Base-by-base conservation (phyloP, 2,888 invertebrate species). In the Dolichopus griseipennis region DNA sequence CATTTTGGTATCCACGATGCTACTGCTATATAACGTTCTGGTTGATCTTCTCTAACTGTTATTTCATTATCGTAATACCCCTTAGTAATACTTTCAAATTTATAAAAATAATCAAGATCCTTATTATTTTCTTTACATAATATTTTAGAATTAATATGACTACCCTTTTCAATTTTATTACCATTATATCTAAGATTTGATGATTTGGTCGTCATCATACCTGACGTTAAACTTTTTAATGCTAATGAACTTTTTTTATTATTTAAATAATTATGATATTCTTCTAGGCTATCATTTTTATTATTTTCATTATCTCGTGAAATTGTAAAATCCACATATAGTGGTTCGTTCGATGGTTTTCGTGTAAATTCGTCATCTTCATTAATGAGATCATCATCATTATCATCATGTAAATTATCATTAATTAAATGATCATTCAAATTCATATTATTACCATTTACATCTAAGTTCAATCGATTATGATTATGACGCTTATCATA, bases 1-100 rank as follows among this genome's bases (percentile, higher is more conserved):
- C 81, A 91, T 83, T 90, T 90, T 78, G 90, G 89, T 77, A 89
- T 88, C 90, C 90, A 90, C 75, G 88, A 88, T 74, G 85, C 84
- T 78, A 89, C 86, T 70, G 89, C 87, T 75, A 88, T 85, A 81
- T 90, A 90, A 72, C 90, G 85, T 73, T 89, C 87, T 67, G 90
- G 89, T 79, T 76, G 66, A 78, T 73, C 68, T 41, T 73, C 70
- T 41, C 69, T 66, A 52, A 72, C 68, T 33, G 70, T 68, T 61
- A 71, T 65, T 63, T 72, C 71, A 68, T 69, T 68, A 68, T 69
- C 67, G 65, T 68, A 65, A 66, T 66, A 65, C 61, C 68, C 69
- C 34, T 68, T 69, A 68, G 69, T 74, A 66, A 70, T 69, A 69
- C 70, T 70, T 70, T 70, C 72, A 70, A 72, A 71, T 70, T 73